These are phyloP conservation scores for Etheostoma perlongum DNA, from an alignment of 2,797 vertebrate species.

Conservation along the genomic window DNA sequence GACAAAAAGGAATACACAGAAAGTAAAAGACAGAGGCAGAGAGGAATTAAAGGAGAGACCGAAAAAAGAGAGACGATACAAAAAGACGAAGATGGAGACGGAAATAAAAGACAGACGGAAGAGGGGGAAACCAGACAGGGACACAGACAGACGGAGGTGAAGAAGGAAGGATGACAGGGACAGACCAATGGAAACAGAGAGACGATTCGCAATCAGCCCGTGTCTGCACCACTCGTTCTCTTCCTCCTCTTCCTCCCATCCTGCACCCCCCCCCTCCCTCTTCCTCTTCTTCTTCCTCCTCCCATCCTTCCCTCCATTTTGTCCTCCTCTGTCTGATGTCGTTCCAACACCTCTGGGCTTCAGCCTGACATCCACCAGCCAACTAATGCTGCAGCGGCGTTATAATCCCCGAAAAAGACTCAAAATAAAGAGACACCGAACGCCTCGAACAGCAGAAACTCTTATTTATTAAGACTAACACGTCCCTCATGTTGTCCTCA, in stretches of 20 bases:
- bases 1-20: too few species aligned
- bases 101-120: too few species aligned
- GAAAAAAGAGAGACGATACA: too few species aligned
- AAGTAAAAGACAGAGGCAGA: too few species aligned
- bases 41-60: too few species aligned
- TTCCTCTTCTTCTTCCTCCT: conserved; percentile 10
- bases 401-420: conserved; percentile 12
- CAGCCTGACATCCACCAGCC: conserved; percentile 61
- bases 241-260: conserved; percentile 43
- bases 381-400: conserved; percentile 43
- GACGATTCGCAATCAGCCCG: neutral
- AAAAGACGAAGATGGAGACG: too few species aligned
- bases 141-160: conserved; percentile 19
- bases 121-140: neutral
- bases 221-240: conserved; percentile 60
- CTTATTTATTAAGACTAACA: too few species aligned
- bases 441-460: conserved; percentile 14
- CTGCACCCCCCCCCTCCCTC: neutral
- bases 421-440: conserved; percentile 32
- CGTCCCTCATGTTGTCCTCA: too few species aligned
- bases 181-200: conserved; percentile 5
- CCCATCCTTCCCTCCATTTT: conserved; percentile 73
- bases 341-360: conserved; percentile 67
- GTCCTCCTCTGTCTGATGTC: conserved; percentile 71
- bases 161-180: conserved; percentile 20